Conservation (phyloP, 2,797 vertebrate genomes). For the Lycodopsis pacificus region DNA sequence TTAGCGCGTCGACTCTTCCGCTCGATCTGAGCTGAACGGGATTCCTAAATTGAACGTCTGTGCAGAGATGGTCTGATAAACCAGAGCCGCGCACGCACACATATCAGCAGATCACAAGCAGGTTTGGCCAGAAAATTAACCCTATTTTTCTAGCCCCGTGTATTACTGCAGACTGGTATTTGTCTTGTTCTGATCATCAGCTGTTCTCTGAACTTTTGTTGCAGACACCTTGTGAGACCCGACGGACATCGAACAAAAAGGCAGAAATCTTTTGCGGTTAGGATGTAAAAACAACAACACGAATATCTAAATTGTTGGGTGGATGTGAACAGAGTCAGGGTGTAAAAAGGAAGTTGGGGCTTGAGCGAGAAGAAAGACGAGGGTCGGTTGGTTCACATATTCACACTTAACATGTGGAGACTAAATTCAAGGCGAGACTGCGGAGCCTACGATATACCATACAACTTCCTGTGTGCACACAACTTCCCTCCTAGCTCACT, state of each 20-base stretch:
- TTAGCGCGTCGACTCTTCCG: neutral
- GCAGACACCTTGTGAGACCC: neutral
- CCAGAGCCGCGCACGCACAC: neutral
- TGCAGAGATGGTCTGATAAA: neutral
- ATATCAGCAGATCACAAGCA: conserved; percentile 17
- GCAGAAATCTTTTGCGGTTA: neutral
- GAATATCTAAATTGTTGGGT: neutral
- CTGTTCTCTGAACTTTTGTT: neutral
- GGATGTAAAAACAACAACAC: neutral
- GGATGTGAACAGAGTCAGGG: neutral
- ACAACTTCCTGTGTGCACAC: conserved; percentile 50
- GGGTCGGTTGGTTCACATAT: conserved; percentile 44
- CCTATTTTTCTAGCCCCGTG: neutral
- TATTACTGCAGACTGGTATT: neutral
- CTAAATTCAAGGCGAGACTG: conserved; percentile 1
- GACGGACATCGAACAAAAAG: neutral
- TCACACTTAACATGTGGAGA: conserved; percentile 7
- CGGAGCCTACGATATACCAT: neutral
- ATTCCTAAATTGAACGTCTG: neutral
- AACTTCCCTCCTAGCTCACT: conserved; percentile 27
- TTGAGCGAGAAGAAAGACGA: conserved; percentile 3
- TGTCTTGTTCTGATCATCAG: neutral
- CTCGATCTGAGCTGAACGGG: neutral
- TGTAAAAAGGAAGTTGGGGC: conserved; percentile 37
- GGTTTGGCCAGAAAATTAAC: neutral